Evolutionary conservation across 2,888 invertebrate species (phyloP), one percentile per base, ranked within the genome.

Genomic region (Pammene aurita): DNA sequence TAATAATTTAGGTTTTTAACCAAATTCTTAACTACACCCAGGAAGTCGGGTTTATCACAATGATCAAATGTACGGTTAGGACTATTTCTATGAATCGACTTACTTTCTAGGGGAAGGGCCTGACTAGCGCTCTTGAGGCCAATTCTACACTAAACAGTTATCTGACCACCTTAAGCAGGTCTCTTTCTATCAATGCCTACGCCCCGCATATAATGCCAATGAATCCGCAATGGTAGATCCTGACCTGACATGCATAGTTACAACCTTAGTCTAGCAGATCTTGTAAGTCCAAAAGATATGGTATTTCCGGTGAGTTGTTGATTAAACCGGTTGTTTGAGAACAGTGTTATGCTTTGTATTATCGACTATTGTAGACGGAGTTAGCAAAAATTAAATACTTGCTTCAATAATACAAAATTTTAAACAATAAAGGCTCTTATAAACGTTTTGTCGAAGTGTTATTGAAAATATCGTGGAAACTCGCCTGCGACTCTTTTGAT

Each of bases 1-100:
- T 54, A 71, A 70, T 67, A 69, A 75, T 73, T 75, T 76, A 70
- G 85, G 84, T 85, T 86, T 78, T 73, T 69, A 85, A 86, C 86
- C 85, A 76, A 78, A 71, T 72, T 77, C 54, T 71, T 64, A 75
- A 74, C 80, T 84, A 69, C 58, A 34, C 60, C 69, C 60, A 13
- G 55, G 42, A 10, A 11, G n/a, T 34, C 62, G 54, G 68, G 48
- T 42, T 65, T 69, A 69, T 69, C 69, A 69, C 69, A 69, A 60
- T 65, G 41, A 60, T 57, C 65, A 65, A 69, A 68, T 68, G 52
- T 64, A 60, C 57, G 63, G 62, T 67, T 60, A 56, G 56, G 62
- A 55, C 50, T 54, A 55, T 54, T 58, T 50, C 58, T 64, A 54
- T 35, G 50, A 57, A 68, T 62, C 41, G 42, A 58, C 52, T 58